Conservation (phyloP, 64 coral and sea anemone genomes). For the Exaiptasia diaphana region DNA sequence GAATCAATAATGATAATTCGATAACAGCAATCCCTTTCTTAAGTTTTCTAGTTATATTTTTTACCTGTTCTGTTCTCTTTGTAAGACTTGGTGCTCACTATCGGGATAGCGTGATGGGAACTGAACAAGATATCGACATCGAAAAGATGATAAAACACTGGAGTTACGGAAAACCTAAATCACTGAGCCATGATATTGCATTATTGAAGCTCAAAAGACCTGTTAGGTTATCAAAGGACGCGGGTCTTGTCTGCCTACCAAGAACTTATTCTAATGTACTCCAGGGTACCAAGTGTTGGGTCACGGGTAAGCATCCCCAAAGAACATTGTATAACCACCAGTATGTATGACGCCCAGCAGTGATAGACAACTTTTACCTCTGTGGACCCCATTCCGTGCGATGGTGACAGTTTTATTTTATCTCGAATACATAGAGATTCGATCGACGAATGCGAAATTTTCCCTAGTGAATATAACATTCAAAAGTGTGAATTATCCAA, state of each 20-base stretch:
- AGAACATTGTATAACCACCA: not conserved
- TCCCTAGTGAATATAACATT: not conserved
- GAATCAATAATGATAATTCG: no score
- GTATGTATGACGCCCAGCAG: not conserved
- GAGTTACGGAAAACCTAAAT: not conserved
- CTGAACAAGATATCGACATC: not conserved
- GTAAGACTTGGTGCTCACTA: slow-evolving; percentile 46
- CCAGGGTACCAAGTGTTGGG: slow-evolving; percentile 1
- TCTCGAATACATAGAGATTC: not conserved
- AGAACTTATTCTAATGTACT: no score
- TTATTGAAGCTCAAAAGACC: slow-evolving; percentile 20
- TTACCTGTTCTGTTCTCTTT: not conserved
- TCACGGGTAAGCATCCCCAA: not conserved
- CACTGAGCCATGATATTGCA: slow-evolving; percentile 40
- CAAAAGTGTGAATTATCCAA: no score
- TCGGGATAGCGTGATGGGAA: not conserved
- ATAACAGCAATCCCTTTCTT: no score
- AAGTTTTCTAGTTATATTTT: not conserved
- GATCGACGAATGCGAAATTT: not conserved
- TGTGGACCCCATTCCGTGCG: not conserved
- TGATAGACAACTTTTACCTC: no score
- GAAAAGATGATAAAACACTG: not conserved
- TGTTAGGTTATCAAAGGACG: slow-evolving; percentile 14
- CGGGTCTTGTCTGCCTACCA: not conserved
- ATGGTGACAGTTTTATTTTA: not conserved